These are phyloP conservation scores for Brachystomella parvula DNA, from an alignment of 1,140 invertebrate species.

Conservation along the genomic window DNA sequence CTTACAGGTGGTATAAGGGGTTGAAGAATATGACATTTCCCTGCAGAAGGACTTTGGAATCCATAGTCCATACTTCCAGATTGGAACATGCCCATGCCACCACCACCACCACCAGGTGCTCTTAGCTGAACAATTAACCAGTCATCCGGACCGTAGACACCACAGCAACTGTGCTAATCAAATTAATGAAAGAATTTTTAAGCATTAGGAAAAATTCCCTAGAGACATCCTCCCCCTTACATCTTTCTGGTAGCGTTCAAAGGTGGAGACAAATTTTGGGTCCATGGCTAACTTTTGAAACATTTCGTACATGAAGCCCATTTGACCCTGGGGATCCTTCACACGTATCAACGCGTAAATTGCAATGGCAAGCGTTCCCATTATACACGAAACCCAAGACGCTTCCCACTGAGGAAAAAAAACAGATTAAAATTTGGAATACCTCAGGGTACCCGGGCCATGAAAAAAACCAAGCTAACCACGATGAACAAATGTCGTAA, in stretches of 20 bases:
- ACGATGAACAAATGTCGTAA: slow-evolving; percentile 5
- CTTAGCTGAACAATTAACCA: slow-evolving; percentile 32
- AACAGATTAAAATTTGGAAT: background rate
- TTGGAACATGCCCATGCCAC: background rate
- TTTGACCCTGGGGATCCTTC: slow-evolving; percentile 15
- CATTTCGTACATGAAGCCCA: slow-evolving; percentile 19
- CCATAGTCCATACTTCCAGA: background rate
- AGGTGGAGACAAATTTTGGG: background rate
- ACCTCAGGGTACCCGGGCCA: background rate
- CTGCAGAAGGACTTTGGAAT: slow-evolving; percentile 27
- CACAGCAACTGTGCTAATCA: slow-evolving; percentile 29
- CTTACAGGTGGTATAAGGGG: slow-evolving; percentile 30
- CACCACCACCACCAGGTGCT: background rate
- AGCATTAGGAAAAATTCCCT: background rate
- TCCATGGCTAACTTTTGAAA: slow-evolving; percentile 6
- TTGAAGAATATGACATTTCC: slow-evolving; percentile 30
- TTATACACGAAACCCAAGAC: background rate
- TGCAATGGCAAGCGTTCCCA: slow-evolving; percentile 2
- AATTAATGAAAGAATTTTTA: background rate
- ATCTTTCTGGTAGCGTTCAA: slow-evolving; percentile 9
- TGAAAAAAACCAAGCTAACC: background rate
- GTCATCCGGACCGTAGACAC: slow-evolving; percentile 35
- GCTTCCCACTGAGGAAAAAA: background rate
- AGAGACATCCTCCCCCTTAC: background rate
- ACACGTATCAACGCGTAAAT: slow-evolving; percentile 3